Conservation (phyloP, 2,888 invertebrate species). For the Octonoba sinensis region DNA sequence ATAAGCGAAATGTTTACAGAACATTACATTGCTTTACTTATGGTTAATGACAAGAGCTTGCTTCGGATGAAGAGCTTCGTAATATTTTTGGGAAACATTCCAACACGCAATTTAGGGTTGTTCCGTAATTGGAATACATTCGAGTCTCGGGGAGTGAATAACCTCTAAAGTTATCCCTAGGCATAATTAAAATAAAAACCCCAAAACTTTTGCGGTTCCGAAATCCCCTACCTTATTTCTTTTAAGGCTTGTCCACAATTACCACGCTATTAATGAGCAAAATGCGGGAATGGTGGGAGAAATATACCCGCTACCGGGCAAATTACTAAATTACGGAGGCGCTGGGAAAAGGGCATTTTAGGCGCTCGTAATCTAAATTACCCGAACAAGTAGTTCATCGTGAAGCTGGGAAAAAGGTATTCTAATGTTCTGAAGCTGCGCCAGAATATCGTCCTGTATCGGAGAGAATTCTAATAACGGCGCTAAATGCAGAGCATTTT, state of each 20-base stretch:
- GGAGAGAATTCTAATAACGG: constrained; percentile 58
- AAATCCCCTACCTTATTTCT: constrained; percentile 6
- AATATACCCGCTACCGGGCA: constrained; percentile 25
- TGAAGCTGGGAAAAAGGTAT: constrained; percentile 52
- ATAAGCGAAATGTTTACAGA: too few relatives aligned
- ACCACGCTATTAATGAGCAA: constrained; percentile 40
- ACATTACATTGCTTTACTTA: too few relatives aligned
- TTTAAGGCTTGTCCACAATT: constrained; percentile 28
- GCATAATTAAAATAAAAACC: constrained; percentile 41
- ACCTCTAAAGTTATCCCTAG: constrained; percentile 21
- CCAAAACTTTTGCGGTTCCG: constrained; percentile 22
- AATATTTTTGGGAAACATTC: too few relatives aligned
- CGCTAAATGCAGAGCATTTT: constrained; percentile 61
- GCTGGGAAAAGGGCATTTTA: constrained; percentile 36
- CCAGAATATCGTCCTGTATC: constrained; percentile 53
- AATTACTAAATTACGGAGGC: constrained; percentile 56
- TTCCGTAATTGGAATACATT: too few relatives aligned
- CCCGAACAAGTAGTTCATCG: constrained; percentile 59
- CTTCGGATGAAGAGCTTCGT: too few relatives aligned
- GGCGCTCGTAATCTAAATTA: constrained; percentile 60
- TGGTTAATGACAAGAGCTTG: too few relatives aligned
- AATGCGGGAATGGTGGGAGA: constrained; percentile 30
- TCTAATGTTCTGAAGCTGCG: constrained; percentile 45
- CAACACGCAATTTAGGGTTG: too few relatives aligned
- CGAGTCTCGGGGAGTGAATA: constrained; percentile 18